These are phyloP conservation scores for Synergus japonicus DNA, from an alignment of 2,888 invertebrate species.

Conservation along the genomic window DNA sequence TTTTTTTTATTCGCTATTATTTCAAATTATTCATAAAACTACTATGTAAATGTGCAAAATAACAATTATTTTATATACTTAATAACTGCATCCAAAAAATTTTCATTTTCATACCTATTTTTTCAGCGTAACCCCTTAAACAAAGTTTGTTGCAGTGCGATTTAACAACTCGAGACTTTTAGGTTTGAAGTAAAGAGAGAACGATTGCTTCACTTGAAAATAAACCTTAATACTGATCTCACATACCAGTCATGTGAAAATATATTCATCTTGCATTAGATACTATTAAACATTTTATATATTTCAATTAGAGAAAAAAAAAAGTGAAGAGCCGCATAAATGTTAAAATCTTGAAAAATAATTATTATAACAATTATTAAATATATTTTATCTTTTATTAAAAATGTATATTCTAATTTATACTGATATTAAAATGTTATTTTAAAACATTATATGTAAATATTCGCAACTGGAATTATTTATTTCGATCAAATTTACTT, in stretches of 20 bases:
- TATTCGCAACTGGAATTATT: too few relatives aligned
- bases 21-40: too few relatives aligned
- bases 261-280: background rate
- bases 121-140: background rate
- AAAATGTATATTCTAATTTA: background rate
- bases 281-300: background rate
- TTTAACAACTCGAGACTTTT: background rate
- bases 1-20: too few relatives aligned
- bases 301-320: background rate
- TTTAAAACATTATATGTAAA: too few relatives aligned
- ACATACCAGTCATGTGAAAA: background rate
- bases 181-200: background rate
- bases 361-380: background rate
- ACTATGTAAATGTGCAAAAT: too few relatives aligned
- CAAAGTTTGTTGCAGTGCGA: background rate
- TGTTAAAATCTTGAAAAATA: background rate
- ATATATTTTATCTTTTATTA: background rate
- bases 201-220: background rate
- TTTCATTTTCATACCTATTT: too few relatives aligned
- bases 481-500: too few relatives aligned
- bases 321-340: background rate
- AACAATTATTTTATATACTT: too few relatives aligned
- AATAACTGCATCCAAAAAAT: too few relatives aligned
- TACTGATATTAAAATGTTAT: background rate
- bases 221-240: background rate